Base-by-base conservation (phyloP, 2,113 vertebrate species). In the Campylomormyrus tamandua region DNA sequence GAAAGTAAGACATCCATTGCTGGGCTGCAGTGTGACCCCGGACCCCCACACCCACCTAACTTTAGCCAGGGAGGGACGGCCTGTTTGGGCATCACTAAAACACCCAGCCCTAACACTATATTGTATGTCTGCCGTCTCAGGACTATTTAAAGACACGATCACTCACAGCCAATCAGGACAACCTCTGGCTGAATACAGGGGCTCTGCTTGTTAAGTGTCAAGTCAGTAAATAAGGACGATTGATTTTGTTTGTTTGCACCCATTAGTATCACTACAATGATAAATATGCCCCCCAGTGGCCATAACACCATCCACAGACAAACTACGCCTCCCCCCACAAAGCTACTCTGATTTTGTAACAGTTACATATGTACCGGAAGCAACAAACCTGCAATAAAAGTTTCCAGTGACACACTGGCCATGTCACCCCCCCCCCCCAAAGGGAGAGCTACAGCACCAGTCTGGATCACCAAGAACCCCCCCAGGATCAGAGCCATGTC, bases 381-480 rank as follows among this genome's bases (percentile, higher is more conserved):
- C 9, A 53, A 53, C 17, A 39, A 24, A 84, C 24, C 83, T 13
- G 48, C 50, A 56, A 48, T 17, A 50, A 49, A 48, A 31, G 49
- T 4, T 52, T 49, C 48, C 48, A 45, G 50, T 45, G 50, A 45
- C 11, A 53, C 70, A 53, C 46, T 52, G 46, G 9, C 45, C 58
- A 80, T 52, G 66, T 80, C 84, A 52, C 8, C 2, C 49, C 11
- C 8, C 49, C 15, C 39, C n/a, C 19, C 1, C 31, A 39, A 9
- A 56, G 77, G 77, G 50, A 83, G 31, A 56, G 74, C 74, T 58
- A 89, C 9, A 39, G 53, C 50, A 89, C 31, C 31, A 53, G 9
- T 56, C 77, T 89, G 45, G 58, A 46, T 89, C 58, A 89, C 89
- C 31, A 50, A 89, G 89, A 84, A 56, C 74, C 74, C 80, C 50